Base-by-base conservation (phyloP, 1,140 invertebrate genomes). In the Limonius californicus region DNA sequence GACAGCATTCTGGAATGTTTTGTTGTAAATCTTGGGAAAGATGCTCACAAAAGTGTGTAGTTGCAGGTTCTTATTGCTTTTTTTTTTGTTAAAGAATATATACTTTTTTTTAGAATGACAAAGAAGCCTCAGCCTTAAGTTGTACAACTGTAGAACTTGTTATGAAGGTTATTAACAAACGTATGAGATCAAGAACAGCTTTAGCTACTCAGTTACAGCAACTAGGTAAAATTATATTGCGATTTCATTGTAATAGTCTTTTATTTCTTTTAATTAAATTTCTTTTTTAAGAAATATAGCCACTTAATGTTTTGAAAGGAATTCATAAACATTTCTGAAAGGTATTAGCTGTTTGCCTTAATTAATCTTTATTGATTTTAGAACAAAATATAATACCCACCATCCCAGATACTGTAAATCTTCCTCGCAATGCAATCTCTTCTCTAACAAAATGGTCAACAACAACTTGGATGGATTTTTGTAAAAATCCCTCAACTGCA, bases 131-230 rank as follows among this genome's bases (percentile, higher is more conserved):
- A n/a, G 64, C 64, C 65, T 69, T 84, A 16, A 83, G 82, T 64
- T 82, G 84, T 64, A 78, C 82, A 14, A 86, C 79, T 66, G 83
- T 89, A 4, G 87, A 89, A 76, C 82, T 80, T 66, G 83, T 88
- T 8, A 76, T 91, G 23, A 84, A 84, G 69, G 84, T 85, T 54
- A 81, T 94, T 32, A 83, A 87, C 61, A 82, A 84, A 63, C 82
- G 92, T 16, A 81, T 94, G 35, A 84, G 83, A 67, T 85, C 88
- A 6, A 83, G 93, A 70, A 77, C 91, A 16, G 83, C 84, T 61
- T 77, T 96, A 1, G 89, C 89, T 69, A 83, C 79, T 60, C 93
- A 95, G 74, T 82, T 95, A 47, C 85, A 87, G 70, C 83, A 88
- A 43, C 75, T 96, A 53, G 90, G 71, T 72, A 70, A 39, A 27